These are phyloP conservation scores for Rhabdornis inornatus DNA, from an alignment of 2,113 vertebrate species.

Conservation along the genomic window DNA sequence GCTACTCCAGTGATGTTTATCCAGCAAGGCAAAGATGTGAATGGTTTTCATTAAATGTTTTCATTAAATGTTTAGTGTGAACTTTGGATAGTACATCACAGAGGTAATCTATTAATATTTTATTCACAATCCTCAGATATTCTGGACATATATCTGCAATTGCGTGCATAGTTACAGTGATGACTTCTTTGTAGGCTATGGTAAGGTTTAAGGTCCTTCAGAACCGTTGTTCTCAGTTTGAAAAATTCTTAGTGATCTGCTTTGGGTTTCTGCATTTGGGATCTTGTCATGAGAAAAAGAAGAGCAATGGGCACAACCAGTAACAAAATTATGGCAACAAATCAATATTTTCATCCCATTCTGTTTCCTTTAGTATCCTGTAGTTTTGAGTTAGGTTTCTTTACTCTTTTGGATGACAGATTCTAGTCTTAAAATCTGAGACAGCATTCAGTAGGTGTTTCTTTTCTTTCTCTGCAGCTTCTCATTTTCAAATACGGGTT, in stretches of 20 bases:
- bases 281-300: neutral
- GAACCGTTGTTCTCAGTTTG: neutral
- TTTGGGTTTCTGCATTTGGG: neutral
- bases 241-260: neutral
- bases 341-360: neutral
- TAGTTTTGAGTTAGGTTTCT: neutral
- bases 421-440: neutral
- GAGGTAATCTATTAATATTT: neutral
- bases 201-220: neutral
- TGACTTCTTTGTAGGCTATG: neutral
- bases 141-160: neutral
- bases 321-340: neutral
- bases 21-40: neutral
- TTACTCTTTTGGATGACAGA: neutral
- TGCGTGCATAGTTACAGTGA: neutral
- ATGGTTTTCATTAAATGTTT: neutral
- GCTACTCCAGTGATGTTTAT: neutral
- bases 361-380: neutral
- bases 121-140: neutral
- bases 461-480: neutral
- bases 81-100: neutral
- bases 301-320: neutral
- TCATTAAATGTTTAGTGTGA: neutral
- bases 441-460: neutral
- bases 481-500: neutral